phyloP scores from a whole-genome alignment of 2,113 vertebrate genomes.

The Fukomys damarensis region DNA sequence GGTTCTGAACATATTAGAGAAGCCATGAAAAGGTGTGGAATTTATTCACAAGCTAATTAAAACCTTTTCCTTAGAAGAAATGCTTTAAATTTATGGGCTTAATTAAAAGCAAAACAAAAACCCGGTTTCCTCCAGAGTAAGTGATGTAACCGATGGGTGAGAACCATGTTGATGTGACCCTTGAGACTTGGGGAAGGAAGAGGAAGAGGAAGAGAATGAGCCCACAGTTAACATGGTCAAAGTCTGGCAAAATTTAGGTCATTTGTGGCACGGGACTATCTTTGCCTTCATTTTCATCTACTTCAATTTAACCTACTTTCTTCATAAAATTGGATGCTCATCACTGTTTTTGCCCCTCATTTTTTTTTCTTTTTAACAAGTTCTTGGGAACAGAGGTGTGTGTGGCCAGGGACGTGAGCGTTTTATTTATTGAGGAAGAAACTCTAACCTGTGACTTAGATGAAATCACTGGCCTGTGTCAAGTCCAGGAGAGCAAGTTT shows the following conservation, averaged over 20 bases:
- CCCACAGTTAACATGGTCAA: background rate
- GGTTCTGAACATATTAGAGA: background rate
- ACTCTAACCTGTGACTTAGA: background rate
- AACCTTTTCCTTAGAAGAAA: background rate
- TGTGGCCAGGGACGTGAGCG: background rate
- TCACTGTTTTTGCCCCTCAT: accelerated
- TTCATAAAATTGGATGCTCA: background rate
- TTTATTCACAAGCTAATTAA: background rate
- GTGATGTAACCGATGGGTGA: background rate
- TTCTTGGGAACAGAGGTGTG: background rate
- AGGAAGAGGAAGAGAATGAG: background rate
- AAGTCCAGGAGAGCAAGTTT: background rate
- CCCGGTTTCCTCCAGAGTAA: background rate
- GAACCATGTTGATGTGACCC: background rate
- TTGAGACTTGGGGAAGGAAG: background rate
- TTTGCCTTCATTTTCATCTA: background rate
- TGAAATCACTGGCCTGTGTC: background rate
- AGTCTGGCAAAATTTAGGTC: background rate
- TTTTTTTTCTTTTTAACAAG: background rate
- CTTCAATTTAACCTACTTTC: background rate
- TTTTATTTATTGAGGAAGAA: background rate
- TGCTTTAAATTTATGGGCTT: background rate
- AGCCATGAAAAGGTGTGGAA: background rate
- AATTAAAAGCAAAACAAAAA: conserved; percentile 14
- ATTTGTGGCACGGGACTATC: background rate